Percentiles rank a stretch among this genome's conserved stretches.
Conservation (phyloP, 2,888 invertebrate species). For the Terebella lapidaria region DNA sequence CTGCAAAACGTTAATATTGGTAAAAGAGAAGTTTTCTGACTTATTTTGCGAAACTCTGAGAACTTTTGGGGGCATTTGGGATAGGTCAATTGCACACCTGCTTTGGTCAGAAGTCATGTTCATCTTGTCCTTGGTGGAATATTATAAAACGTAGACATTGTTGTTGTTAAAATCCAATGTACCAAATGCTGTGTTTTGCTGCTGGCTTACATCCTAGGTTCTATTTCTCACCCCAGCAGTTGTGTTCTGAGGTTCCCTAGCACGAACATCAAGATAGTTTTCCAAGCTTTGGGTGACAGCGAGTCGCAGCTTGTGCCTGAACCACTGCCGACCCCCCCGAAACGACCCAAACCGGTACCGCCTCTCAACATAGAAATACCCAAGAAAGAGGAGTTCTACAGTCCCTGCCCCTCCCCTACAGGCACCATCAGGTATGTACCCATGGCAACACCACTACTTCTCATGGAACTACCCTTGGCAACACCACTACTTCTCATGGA, state of each 20-base stretch:
- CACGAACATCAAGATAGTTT: conserved; percentile 89
- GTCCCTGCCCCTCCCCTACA: conserved; percentile 57
- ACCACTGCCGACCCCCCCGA: conserved; percentile 15
- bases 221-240: conserved; percentile 59
- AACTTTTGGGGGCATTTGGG: no score
- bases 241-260: conserved; percentile 94
- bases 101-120: no score
- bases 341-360: conserved; percentile 15
- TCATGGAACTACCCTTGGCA: no score
- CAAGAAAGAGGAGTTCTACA: conserved; percentile 62
- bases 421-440: conserved; percentile 51
- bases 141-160: neutral
- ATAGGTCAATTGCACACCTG: no score
- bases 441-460: no score
- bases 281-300: conserved; percentile 82
- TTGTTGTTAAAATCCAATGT: no score
- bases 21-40: no score
- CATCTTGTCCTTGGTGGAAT: no score
- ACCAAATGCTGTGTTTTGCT: neutral
- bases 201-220: neutral
- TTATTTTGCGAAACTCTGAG: no score
- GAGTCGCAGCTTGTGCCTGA: conserved; percentile 48
- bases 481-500: no score
- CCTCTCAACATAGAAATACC: conserved; percentile 84
- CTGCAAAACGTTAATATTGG: no score